Percentiles rank a stretch among this genome's conserved stretches.
phyloP scores from a whole-genome alignment of 2,888 invertebrate genomes.

The Sipha maydis region DNA sequence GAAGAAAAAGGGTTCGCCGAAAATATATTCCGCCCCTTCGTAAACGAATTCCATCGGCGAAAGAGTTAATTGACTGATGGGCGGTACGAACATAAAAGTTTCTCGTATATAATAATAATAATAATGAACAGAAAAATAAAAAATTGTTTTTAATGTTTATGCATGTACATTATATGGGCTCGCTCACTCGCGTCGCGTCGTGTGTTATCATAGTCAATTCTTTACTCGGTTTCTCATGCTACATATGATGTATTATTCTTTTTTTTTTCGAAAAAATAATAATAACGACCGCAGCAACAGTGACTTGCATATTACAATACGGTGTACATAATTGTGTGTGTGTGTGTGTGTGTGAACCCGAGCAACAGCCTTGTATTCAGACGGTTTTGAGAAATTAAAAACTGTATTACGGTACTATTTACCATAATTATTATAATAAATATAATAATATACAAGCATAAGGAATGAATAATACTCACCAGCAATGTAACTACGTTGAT shows the following conservation, averaged over 20 bases:
- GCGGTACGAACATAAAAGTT: conserved; percentile 56
- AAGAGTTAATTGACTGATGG: conserved; percentile 61
- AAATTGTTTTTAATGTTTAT: conserved; percentile 50
- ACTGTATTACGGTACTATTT: not conserved
- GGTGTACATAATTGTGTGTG: not conserved
- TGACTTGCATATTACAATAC: not conserved
- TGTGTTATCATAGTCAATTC: not conserved
- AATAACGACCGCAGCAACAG: not conserved
- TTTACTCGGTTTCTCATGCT: not conserved
- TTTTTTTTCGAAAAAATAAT: conserved; percentile 5
- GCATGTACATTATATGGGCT: not conserved
- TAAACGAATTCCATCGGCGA: conserved; percentile 60
- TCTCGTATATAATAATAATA: conserved; percentile 44
- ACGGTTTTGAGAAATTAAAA: not conserved
- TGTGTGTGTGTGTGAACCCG: not conserved
- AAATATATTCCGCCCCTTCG: conserved; percentile 61
- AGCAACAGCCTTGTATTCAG: not conserved
- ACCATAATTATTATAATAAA: no score
- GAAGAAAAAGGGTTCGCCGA: conserved; percentile 52
- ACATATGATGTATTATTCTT: not conserved
- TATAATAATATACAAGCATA: no score
- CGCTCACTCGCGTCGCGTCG: not conserved
- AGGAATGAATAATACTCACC: no score
- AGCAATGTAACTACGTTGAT: no score
- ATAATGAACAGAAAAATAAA: conserved; percentile 27